These are phyloP conservation scores for Paraplagusia blochii DNA, from an alignment of 2,113 vertebrate species.

Conservation along the genomic window DNA sequence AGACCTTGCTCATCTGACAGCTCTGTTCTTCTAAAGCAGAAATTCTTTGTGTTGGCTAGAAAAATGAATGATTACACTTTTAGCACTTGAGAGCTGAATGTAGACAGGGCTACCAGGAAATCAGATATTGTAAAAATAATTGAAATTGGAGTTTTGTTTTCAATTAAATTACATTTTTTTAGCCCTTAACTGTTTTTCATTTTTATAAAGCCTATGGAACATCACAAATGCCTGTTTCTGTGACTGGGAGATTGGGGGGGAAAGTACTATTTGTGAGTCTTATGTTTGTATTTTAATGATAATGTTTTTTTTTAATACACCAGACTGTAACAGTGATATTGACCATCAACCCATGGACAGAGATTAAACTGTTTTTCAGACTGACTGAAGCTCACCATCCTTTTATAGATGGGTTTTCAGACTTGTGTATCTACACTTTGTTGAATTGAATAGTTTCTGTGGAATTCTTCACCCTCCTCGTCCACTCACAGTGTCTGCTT, in stretches of 20 bases:
- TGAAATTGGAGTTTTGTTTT: constrained; percentile 17
- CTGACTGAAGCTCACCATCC: constrained; percentile 51
- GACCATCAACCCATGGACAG: constrained; percentile 41
- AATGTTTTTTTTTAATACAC: constrained; percentile 48
- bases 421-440: constrained; percentile 51
- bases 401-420: constrained; percentile 61
- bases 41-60: constrained; percentile 52
- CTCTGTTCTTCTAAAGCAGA: constrained; percentile 45
- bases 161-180: constrained; percentile 34
- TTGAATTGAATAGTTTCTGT: constrained; percentile 54
- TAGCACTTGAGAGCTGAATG: constrained; percentile 54
- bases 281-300: constrained; percentile 39
- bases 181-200: constrained; percentile 29
- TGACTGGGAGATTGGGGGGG: constrained; percentile 56
- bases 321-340: constrained; percentile 28
- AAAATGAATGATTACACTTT: constrained; percentile 45
- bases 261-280: constrained; percentile 59
- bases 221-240: constrained; percentile 58
- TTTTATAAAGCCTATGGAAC: constrained; percentile 53
- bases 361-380: constrained; percentile 51
- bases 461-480: constrained; percentile 47
- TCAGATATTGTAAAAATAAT: constrained; percentile 26
- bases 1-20: constrained; percentile 16
- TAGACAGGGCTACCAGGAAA: constrained; percentile 33
- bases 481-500: constrained; percentile 57